Evolutionary conservation across 2,797 vertebrate genomes (phyloP).

Genomic region (Sebastolobus alascanus): DNA sequence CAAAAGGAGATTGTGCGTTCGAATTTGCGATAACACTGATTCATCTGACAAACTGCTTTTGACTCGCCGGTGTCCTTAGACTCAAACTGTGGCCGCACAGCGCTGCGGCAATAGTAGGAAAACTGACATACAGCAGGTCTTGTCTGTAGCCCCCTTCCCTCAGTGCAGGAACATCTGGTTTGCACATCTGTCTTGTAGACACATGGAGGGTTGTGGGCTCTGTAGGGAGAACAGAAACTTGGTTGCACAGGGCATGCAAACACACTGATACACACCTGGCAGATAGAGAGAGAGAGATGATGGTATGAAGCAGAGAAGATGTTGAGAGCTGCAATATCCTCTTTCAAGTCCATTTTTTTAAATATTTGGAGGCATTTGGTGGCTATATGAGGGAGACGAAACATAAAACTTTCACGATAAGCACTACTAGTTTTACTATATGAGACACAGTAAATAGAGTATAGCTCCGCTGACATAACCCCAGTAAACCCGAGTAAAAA

Average conservation of each 20-base stretch:
- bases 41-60: constrained; percentile 27
- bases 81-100: constrained; percentile 17
- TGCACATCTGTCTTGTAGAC: constrained; percentile 76
- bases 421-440: not conserved
- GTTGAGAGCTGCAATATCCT: not conserved
- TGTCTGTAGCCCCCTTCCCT: constrained; percentile 47
- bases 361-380: not conserved
- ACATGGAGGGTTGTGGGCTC: constrained; percentile 41
- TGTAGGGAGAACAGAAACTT: constrained; percentile 57
- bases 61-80: constrained; percentile 6
- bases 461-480: not conserved
- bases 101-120: not conserved
- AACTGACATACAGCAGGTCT: constrained; percentile 39
- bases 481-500: not conserved
- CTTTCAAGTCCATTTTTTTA: not conserved
- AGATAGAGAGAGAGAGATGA: constrained; percentile 16
- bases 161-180: constrained; percentile 75
- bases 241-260: constrained; percentile 35
- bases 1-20: not conserved
- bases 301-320: not conserved
- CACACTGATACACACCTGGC: constrained; percentile 48
- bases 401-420: not conserved
- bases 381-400: not conserved
- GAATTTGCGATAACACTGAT: not conserved
- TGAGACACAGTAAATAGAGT: not conserved